Evolutionary conservation across 2,888 invertebrate genomes (phyloP).

Genomic region (Eupeodes luniger): DNA sequence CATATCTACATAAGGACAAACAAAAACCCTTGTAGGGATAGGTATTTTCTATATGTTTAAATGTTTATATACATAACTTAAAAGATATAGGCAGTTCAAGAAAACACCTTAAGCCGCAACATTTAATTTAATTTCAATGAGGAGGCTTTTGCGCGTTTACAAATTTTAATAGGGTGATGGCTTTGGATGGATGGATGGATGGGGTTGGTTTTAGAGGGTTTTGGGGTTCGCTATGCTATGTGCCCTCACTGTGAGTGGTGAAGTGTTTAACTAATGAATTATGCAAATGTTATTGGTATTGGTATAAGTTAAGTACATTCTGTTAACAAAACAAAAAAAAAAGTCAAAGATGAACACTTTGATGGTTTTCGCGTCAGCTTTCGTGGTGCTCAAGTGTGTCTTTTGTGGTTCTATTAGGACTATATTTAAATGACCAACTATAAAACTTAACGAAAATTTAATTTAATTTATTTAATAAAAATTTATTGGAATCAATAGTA

Average conservation of each 20-base stretch:
- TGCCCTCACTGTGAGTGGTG: background rate
- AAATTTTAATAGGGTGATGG: slow-evolving; percentile 15
- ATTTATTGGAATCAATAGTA: too few relatives aligned
- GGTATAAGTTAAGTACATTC: too few relatives aligned
- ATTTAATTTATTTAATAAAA: too few relatives aligned
- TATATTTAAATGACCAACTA: slow-evolving; percentile 3
- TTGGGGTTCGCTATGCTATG: too few relatives aligned
- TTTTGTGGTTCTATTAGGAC: slow-evolving; percentile 3
- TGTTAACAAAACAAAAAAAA: background rate
- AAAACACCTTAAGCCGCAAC: slow-evolving; percentile 56
- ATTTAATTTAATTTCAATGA: slow-evolving; percentile 71
- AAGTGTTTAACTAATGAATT: slow-evolving; percentile 22
- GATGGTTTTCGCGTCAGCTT: background rate
- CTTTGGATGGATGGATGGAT: background rate
- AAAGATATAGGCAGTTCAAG: slow-evolving; percentile 13
- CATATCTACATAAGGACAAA: background rate
- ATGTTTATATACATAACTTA: too few relatives aligned
- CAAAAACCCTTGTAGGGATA: slow-evolving; percentile 5
- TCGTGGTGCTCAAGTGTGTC: background rate
- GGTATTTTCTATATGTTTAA: background rate
- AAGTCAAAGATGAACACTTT: background rate
- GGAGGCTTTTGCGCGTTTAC: slow-evolving; percentile 45
- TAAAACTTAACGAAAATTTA: background rate
- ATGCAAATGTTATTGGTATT: slow-evolving; percentile 20
- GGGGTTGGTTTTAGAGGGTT: background rate